Percentiles rank a stretch among this genome's conserved stretches.
These are phyloP conservation scores for Neopelma chrysocephalum DNA, from an alignment of 2,797 vertebrate species.

Conservation along the genomic window DNA sequence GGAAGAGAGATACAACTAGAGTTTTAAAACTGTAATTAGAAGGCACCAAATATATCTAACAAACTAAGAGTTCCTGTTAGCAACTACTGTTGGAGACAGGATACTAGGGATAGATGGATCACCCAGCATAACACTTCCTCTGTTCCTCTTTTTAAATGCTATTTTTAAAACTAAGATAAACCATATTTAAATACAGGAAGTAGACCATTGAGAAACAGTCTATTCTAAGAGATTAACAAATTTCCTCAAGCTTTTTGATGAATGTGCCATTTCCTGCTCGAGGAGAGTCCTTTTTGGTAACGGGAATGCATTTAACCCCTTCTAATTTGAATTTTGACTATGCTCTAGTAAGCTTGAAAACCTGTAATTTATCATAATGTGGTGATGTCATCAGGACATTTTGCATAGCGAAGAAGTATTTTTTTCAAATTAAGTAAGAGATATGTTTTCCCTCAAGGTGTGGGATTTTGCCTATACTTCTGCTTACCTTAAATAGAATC, in stretches of 20 bases:
- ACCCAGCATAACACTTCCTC: neutral
- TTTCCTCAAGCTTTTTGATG: neutral
- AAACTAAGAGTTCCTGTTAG: neutral
- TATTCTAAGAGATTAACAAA: neutral
- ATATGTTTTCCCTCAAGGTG: neutral
- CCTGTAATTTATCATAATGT: neutral
- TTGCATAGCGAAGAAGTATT: neutral
- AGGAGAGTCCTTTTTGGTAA: neutral
- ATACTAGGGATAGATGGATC: neutral
- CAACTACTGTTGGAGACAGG: accelerated
- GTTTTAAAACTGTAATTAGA: neutral
- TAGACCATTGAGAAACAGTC: neutral
- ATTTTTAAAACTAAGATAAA: slow-evolving; percentile 18
- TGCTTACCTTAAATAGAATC: neutral
- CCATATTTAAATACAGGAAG: neutral
- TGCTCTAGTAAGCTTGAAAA: neutral
- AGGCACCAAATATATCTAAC: neutral
- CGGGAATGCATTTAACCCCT: neutral
- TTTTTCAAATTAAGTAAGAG: neutral
- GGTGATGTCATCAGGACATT: neutral
- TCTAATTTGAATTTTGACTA: neutral
- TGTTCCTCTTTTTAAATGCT: neutral
- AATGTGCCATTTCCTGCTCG: neutral
- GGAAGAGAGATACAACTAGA: neutral
- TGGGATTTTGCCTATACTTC: neutral